These are phyloP conservation scores for Calonectris borealis DNA, from an alignment of 2,113 vertebrate species.

Conservation along the genomic window DNA sequence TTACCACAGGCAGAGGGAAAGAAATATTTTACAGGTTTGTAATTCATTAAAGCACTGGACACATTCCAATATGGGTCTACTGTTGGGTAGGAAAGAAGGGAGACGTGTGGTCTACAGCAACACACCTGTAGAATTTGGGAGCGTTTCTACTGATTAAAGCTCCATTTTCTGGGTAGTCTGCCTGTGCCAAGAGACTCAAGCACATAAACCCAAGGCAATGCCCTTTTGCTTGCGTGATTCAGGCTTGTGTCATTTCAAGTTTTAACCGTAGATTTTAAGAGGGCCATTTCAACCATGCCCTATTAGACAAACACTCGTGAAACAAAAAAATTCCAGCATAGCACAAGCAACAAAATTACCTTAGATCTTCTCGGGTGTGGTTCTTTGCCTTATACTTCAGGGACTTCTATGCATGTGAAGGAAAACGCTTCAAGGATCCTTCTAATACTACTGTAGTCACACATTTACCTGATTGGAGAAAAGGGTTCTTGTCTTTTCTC, in stretches of 20 bases:
- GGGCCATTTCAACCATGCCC: not conserved
- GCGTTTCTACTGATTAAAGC: not conserved
- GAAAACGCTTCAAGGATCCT: slow-evolving; percentile 36
- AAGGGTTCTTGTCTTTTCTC: not conserved
- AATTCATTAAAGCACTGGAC: slow-evolving; percentile 38
- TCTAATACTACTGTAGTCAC: not conserved
- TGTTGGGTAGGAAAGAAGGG: not conserved
- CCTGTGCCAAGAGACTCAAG: not conserved
- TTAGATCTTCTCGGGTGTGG: not conserved
- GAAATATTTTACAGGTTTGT: slow-evolving; percentile 46
- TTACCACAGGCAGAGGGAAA: not conserved
- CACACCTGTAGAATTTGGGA: slow-evolving; percentile 16
- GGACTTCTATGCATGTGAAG: not conserved
- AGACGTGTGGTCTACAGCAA: slow-evolving; percentile 1
- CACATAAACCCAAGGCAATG: not conserved
- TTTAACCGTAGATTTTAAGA: slow-evolving; percentile 10
- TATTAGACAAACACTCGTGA: slow-evolving; percentile 22
- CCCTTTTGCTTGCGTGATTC: not conserved
- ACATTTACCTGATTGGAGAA: not conserved
- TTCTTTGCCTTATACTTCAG: not conserved
- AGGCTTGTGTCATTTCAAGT: slow-evolving; percentile 10
- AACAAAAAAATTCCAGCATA: slow-evolving; percentile 38
- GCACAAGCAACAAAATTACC: not conserved
- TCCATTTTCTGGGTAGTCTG: not conserved
- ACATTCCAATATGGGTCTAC: not conserved